phyloP scores from a whole-genome alignment of 2,113 vertebrate genomes.

The Tauraco erythrolophus region DNA sequence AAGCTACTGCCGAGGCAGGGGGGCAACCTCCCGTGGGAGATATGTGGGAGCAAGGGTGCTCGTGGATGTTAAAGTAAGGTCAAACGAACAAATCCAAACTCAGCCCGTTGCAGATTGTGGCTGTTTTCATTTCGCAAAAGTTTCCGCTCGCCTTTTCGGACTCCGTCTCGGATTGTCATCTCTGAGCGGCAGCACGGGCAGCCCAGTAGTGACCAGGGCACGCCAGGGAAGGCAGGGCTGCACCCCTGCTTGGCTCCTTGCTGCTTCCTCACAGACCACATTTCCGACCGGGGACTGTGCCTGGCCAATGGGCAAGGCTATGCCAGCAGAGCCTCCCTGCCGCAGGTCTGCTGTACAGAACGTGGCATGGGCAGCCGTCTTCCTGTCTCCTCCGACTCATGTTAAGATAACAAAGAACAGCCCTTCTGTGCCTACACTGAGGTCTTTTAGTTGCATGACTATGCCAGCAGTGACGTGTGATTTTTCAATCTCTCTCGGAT shows the following conservation, averaged over 20 bases:
- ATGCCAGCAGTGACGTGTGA: neutral
- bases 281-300: neutral
- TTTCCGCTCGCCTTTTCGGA: neutral
- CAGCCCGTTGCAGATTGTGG: neutral
- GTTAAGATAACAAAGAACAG: neutral
- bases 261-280: neutral
- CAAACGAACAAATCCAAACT: neutral
- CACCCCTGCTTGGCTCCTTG: neutral
- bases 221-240: accelerated
- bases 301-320: neutral
- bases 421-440: neutral
- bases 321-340: neutral
- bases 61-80: neutral
- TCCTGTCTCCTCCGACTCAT: neutral
- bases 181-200: neutral
- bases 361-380: neutral
- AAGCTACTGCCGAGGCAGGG: neutral
- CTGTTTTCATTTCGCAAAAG: neutral
- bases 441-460: neutral
- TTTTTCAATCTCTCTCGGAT: neutral
- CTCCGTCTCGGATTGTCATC: neutral
- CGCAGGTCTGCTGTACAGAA: neutral
- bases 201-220: neutral
- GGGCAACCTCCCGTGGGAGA: neutral
- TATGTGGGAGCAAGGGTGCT: neutral